These are phyloP conservation scores for Delphinapterus leucas DNA, from an alignment of 2,113 vertebrate species.

Conservation along the genomic window DNA sequence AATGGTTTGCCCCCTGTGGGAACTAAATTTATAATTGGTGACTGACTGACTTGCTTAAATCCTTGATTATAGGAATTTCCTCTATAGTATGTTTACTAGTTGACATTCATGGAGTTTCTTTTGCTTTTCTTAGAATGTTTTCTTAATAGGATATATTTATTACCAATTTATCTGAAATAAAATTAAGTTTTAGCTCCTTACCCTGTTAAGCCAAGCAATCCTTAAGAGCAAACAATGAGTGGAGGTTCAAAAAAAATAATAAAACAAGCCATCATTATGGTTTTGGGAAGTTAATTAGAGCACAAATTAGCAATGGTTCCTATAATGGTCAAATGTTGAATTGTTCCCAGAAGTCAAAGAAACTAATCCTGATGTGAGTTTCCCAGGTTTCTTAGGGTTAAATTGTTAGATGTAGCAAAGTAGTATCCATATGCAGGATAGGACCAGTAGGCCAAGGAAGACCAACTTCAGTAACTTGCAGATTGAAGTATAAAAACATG, in stretches of 20 bases:
- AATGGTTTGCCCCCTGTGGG: not conserved
- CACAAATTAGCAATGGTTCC: slow-evolving; percentile 44
- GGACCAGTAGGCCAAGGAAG: not conserved
- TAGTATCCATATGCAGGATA: not conserved
- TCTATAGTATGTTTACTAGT: not conserved
- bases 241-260: slow-evolving; percentile 13
- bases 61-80: slow-evolving; percentile 44
- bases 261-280: slow-evolving; percentile 39
- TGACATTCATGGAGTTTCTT: not conserved
- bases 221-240: not conserved
- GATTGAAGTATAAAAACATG: slow-evolving; percentile 10
- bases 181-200: slow-evolving; percentile 21
- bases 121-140: slow-evolving; percentile 21
- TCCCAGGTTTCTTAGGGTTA: not conserved
- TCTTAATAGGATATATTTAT: slow-evolving; percentile 8
- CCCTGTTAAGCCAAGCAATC: not conserved
- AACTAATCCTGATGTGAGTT: not conserved
- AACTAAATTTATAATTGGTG: slow-evolving; percentile 52
- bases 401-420: slow-evolving; percentile 41
- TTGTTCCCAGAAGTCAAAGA: slow-evolving; percentile 52
- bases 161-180: slow-evolving; percentile 10
- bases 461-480: not conserved
- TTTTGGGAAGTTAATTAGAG: slow-evolving; percentile 56
- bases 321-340: slow-evolving; percentile 64
- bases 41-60: slow-evolving; percentile 21